Evolutionary conservation across 1,140 invertebrate genomes (phyloP).

Genomic region (Amphibalanus amphitrite): DNA sequence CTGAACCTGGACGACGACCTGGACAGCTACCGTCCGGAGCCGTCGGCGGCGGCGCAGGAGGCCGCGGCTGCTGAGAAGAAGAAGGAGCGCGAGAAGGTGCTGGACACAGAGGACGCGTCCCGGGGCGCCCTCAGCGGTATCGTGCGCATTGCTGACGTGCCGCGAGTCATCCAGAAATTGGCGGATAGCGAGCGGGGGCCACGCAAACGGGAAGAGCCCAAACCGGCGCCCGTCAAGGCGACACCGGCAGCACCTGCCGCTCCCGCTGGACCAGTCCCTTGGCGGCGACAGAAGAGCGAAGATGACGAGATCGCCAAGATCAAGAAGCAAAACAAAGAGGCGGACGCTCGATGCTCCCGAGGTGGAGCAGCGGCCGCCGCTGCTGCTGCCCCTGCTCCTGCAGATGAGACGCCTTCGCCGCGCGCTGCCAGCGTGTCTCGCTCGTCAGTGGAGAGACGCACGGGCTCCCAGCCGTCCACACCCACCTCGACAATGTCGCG

Average conservation of each 20-base stretch:
- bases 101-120: conserved; percentile 76
- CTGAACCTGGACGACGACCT: conserved; percentile 14
- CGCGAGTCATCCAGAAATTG: conserved; percentile 68
- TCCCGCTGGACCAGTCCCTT: conserved; percentile 15
- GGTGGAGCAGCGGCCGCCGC: too few species aligned
- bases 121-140: conserved; percentile 65
- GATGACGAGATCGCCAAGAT: conserved; percentile 78
- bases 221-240: conserved; percentile 32
- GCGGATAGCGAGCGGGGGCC: conserved; percentile 27
- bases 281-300: conserved; percentile 54
- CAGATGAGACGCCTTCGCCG: background rate
- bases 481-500: background rate
- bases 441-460: background rate
- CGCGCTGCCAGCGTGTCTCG: background rate
- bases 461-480: background rate
- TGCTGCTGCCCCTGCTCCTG: too few species aligned
- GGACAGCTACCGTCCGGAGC: background rate
- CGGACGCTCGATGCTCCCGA: background rate
- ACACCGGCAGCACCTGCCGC: conserved; percentile 27
- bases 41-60: background rate
- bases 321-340: conserved; percentile 64
- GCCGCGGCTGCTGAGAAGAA: conserved; percentile 30
- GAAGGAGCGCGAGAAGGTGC: conserved; percentile 54
- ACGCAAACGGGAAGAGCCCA: conserved; percentile 18
- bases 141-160: conserved; percentile 41